Conservation (phyloP, 2,888 invertebrate species). For the Panorpa germanica region DNA sequence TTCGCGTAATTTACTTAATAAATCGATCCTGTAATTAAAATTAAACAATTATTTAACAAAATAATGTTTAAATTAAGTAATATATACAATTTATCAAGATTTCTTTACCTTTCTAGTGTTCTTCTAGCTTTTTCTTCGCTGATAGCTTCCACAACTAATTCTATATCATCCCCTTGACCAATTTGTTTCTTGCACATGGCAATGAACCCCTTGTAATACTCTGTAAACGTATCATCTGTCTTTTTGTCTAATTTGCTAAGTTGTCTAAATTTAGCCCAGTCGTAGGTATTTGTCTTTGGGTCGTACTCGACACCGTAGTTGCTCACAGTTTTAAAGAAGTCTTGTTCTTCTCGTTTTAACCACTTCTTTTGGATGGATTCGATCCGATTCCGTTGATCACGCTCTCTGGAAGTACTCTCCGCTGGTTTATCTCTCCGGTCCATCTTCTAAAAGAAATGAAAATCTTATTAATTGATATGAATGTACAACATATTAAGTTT, state of each 20-base stretch:
- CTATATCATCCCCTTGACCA: constrained; percentile 58
- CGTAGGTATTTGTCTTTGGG: constrained; percentile 48
- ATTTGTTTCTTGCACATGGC: constrained; percentile 94
- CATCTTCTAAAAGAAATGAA: constrained; percentile 46
- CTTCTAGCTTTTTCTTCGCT: constrained; percentile 84
- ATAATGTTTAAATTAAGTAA: no score
- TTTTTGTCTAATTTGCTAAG: constrained; percentile 66
- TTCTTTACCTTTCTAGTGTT: constrained; percentile 79
- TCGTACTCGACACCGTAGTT: constrained; percentile 92
- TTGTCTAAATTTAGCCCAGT: constrained; percentile 23
- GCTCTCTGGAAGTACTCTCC: constrained; percentile 68
- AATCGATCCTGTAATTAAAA: no score
- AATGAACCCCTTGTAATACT: constrained; percentile 93
- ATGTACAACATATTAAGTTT: no score
- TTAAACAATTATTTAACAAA: no score
- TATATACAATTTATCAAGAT: no score
- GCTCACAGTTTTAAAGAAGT: constrained; percentile 87
- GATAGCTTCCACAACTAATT: constrained; percentile 75
- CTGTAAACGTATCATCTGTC: constrained; percentile 86
- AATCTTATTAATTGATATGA: no score
- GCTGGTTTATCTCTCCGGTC: constrained; percentile 79
- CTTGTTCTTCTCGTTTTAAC: constrained; percentile 91
- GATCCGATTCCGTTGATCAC: constrained; percentile 49
- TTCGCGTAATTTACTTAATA: constrained; percentile 82
- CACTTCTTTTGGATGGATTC: constrained; percentile 67